phyloP scores from a whole-genome alignment of 2,888 invertebrate species.

The Pecten maximus region DNA sequence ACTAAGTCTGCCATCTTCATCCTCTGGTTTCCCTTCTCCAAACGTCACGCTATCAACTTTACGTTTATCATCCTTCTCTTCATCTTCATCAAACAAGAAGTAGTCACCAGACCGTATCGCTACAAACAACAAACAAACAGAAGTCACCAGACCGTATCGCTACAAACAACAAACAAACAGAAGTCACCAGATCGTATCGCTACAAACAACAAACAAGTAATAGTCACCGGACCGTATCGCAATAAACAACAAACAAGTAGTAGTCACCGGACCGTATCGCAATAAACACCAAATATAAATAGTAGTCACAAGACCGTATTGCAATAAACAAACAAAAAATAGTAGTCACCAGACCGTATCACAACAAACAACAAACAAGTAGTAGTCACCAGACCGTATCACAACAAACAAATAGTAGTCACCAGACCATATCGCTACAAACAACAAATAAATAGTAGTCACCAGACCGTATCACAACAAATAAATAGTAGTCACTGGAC shows the following conservation, averaged over 20 bases:
- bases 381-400: background rate
- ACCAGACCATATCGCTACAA: background rate
- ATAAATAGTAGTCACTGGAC: no score
- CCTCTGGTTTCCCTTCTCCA: constrained; percentile 68
- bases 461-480: no score
- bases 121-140: constrained; percentile 83
- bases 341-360: constrained; percentile 98
- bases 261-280: no score
- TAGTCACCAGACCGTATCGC: constrained; percentile 99
- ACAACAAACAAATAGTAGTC: background rate
- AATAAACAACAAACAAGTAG: no score
- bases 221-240: no score
- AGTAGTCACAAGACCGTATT: no score
- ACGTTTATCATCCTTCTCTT: constrained; percentile 56
- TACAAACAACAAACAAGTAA: no score
- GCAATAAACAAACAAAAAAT: constrained; percentile 99
- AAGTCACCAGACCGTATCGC: background rate
- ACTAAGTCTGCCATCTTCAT: constrained; percentile 56
- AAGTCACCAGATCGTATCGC: background rate
- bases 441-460: no score
- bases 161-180: background rate
- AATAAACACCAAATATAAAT: no score
- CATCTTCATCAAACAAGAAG: constrained; percentile 97
- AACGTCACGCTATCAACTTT: constrained; percentile 63
- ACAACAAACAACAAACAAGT: constrained; percentile 87